These are phyloP conservation scores for Hypercompe scribonia DNA, from an alignment of 2,888 invertebrate species.

Conservation along the genomic window DNA sequence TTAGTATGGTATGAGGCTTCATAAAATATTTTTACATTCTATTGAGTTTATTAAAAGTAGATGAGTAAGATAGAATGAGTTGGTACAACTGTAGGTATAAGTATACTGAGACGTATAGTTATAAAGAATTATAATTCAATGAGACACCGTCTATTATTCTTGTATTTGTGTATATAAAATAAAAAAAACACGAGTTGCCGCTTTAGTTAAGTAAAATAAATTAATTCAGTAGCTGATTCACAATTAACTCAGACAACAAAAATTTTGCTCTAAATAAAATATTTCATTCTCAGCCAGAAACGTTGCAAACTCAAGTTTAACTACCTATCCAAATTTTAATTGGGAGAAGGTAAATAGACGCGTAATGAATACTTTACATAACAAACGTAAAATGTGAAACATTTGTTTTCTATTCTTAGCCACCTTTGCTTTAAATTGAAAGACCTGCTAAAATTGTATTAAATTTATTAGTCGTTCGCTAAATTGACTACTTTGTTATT, in stretches of 20 bases:
- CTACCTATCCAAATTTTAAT: constrained; percentile 25
- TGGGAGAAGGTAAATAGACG: constrained; percentile 26
- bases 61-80: too few relatives aligned
- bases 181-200: neutral
- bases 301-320: constrained; percentile 21
- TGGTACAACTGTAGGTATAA: too few relatives aligned
- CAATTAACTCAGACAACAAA: constrained; percentile 5
- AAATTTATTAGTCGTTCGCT: neutral
- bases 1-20: neutral
- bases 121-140: neutral
- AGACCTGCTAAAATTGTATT: neutral
- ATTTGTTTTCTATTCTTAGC: constrained; percentile 1
- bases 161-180: neutral
- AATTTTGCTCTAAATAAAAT: constrained; percentile 12
- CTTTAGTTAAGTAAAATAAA: neutral
- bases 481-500: neutral
- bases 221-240: neutral
- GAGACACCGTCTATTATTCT: neutral
- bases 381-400: constrained; percentile 15
- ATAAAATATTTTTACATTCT: too few relatives aligned
- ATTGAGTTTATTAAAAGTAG: too few relatives aligned
- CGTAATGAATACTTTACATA: constrained; percentile 22
- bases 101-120: neutral
- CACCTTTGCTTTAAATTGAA: neutral
- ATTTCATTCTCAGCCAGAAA: constrained; percentile 14